phyloP scores from a whole-genome alignment of 2,113 vertebrate genomes.

The Thinocorus orbignyianus region DNA sequence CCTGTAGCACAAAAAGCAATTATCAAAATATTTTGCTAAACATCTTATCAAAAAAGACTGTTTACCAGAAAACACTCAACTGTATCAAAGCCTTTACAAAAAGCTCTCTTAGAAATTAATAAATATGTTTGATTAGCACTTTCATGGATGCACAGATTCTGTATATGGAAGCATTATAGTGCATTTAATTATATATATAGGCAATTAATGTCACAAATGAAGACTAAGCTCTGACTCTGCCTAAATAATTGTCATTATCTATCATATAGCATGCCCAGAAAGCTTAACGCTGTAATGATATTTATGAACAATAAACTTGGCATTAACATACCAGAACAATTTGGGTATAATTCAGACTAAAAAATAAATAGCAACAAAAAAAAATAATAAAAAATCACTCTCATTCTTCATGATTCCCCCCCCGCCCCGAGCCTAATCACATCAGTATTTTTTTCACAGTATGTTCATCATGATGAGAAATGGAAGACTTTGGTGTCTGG shows the following conservation, averaged over 20 bases:
- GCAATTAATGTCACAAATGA: conserved; percentile 65
- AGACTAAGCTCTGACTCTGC: conserved; percentile 47
- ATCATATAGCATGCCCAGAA: conserved; percentile 45
- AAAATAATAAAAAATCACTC: neutral
- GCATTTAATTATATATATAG: conserved; percentile 58
- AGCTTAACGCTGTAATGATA: conserved; percentile 31
- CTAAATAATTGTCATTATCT: conserved; percentile 63
- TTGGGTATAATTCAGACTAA: neutral
- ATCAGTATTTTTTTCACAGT: neutral
- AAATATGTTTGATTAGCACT: conserved; percentile 59
- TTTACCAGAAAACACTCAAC: conserved; percentile 19
- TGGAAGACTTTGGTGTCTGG: neutral
- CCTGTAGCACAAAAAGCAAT: neutral
- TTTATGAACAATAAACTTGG: conserved; percentile 60
- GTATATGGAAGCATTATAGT: conserved; percentile 30
- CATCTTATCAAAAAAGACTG: neutral
- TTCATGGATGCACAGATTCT: conserved; percentile 30
- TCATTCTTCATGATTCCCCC: neutral
- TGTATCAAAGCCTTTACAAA: conserved; percentile 29
- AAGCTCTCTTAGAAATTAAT: conserved; percentile 36
- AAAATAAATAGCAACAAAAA: neutral
- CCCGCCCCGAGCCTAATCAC: neutral
- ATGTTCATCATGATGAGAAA: rapidly evolving
- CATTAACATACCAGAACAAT: conserved; percentile 41
- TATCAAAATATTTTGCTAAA: conserved; percentile 39